Percentiles rank a stretch among this genome's conserved stretches.
Conservation (phyloP, 2,888 invertebrate genomes). For the Hypselothyrea guttata region DNA sequence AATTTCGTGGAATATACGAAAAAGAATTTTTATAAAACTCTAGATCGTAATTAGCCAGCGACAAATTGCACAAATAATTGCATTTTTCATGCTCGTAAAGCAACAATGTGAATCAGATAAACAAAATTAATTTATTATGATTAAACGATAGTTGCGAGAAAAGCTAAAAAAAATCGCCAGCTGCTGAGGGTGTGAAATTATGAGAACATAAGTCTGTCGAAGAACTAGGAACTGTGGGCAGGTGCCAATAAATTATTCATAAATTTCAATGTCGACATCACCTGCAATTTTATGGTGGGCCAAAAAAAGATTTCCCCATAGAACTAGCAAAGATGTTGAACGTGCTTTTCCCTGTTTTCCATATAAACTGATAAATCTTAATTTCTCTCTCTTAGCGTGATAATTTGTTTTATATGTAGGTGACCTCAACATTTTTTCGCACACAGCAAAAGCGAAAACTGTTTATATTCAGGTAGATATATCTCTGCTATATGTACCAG, state of each 20-base stretch:
- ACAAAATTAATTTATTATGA: constrained; percentile 2
- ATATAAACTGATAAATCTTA: neutral
- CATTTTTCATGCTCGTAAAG: constrained; percentile 32
- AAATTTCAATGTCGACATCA: constrained; percentile 30
- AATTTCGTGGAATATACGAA: constrained; percentile 34
- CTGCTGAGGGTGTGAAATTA: constrained; percentile 51
- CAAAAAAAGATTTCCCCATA: constrained; percentile 19
- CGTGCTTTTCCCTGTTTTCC: too few relatives aligned
- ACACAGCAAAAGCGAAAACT: constrained; percentile 34
- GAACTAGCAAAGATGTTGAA: constrained; percentile 1
- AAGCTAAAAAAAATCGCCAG: constrained; percentile 22
- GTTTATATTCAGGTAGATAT: constrained; percentile 10
- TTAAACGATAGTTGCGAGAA: constrained; percentile 46
- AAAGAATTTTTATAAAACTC: constrained; percentile 29
- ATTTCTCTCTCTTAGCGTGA: constrained; percentile 14
- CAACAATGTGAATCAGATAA: constrained; percentile 15
- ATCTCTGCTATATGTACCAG: constrained; percentile 18
- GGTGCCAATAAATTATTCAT: constrained; percentile 22
- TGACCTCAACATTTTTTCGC: constrained; percentile 64
- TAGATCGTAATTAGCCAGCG: constrained; percentile 47
- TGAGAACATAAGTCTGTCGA: neutral
- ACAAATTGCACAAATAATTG: constrained; percentile 39
- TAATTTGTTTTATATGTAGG: constrained; percentile 7
- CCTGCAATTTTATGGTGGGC: constrained; percentile 43
- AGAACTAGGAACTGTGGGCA: constrained; percentile 12